phyloP scores from a whole-genome alignment of 2,113 vertebrate species.

The Lamprologus lemairii region DNA sequence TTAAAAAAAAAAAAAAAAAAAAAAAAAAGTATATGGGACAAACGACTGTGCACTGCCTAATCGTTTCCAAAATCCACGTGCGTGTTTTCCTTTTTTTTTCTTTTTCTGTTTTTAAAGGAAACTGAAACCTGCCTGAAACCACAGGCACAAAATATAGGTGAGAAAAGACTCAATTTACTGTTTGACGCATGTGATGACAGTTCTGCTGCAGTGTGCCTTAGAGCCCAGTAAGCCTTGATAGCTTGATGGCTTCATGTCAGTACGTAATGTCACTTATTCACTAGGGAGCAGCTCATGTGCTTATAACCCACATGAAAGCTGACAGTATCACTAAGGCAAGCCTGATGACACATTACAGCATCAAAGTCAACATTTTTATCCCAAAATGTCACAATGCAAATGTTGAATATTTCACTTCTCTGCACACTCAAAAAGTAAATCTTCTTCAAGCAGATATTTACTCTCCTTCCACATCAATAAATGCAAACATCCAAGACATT shows the following conservation, averaged over 20 bases:
- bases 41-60: background rate
- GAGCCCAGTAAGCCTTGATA: background rate
- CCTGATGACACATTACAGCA: background rate
- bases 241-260: background rate
- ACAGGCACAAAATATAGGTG: background rate
- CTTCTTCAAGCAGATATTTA: background rate
- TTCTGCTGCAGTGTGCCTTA: background rate
- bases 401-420: background rate
- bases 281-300: background rate
- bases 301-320: background rate
- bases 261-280: background rate
- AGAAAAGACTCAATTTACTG: constrained; percentile 1
- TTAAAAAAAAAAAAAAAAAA: too few relatives aligned
- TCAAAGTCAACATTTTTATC: background rate
- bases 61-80: background rate
- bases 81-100: background rate
- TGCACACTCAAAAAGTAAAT: background rate
- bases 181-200: background rate
- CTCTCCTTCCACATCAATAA: background rate
- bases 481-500: background rate
- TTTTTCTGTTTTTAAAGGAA: background rate
- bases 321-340: background rate
- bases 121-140: background rate
- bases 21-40: background rate
- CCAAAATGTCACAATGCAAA: background rate